Conservation (phyloP, 1,140 invertebrate genomes). For the Augochlora pura region DNA sequence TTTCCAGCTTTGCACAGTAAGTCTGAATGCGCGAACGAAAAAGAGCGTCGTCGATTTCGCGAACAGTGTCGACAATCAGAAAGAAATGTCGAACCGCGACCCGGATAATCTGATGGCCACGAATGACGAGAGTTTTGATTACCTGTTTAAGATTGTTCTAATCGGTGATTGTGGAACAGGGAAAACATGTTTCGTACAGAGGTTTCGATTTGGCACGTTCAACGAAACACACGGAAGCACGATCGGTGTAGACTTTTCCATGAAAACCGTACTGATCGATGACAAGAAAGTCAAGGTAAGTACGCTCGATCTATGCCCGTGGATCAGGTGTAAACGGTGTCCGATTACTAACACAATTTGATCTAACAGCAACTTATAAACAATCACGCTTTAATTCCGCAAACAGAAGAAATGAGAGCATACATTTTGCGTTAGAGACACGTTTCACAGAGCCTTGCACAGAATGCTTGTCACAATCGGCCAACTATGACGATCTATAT, state of each 20-base stretch:
- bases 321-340: background rate
- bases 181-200: slow-evolving; percentile 93
- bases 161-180: slow-evolving; percentile 92
- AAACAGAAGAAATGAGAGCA: background rate
- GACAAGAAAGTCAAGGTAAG: slow-evolving; percentile 95
- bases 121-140: slow-evolving; percentile 88
- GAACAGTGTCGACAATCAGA: slow-evolving; percentile 12
- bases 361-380: slow-evolving; percentile 1
- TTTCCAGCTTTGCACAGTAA: no score
- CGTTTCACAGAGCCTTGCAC: background rate
- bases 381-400: background rate
- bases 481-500: background rate
- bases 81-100: slow-evolving; percentile 81
- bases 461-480: background rate
- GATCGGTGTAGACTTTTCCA: slow-evolving; percentile 97
- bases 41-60: slow-evolving; percentile 22
- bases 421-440: background rate
- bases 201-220: slow-evolving; percentile 96
- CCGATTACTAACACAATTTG: background rate
- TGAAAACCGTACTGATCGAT: slow-evolving; percentile 96
- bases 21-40: slow-evolving; percentile 5
- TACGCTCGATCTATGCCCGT: slow-evolving; percentile 4
- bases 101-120: slow-evolving; percentile 82
- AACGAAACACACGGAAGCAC: slow-evolving; percentile 96
- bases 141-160: slow-evolving; percentile 91